A percentile compares a stretch with the other conserved stretches of the same genome.
Evolutionary conservation across 2,113 vertebrate genomes (phyloP).

Genomic region (Capreolus pygargus): DNA sequence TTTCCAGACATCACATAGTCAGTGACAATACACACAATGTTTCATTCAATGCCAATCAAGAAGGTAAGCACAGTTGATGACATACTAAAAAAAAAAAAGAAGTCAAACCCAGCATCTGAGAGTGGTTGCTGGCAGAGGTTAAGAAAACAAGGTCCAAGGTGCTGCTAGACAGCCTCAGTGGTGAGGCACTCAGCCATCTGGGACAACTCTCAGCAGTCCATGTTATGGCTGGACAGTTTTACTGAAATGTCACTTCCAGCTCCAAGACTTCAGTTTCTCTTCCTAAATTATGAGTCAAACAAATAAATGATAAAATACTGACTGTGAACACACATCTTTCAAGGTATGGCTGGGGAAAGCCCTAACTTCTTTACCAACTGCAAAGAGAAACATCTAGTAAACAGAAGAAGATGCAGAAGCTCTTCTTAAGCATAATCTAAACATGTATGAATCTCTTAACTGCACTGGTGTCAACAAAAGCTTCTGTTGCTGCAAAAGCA

Average conservation of each 20-base stretch:
- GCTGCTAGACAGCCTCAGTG: not conserved
- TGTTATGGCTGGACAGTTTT: not conserved
- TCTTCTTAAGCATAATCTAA: not conserved
- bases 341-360: not conserved
- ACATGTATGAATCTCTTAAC: not conserved
- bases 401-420: not conserved
- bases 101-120: not conserved
- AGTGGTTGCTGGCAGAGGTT: not conserved
- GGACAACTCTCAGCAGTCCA: not conserved
- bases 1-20: not conserved
- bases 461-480: not conserved
- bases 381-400: not conserved
- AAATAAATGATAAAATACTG: not conserved
- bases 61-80: not conserved
- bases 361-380: not conserved
- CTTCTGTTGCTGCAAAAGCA: not conserved
- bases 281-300: not conserved
- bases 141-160: not conserved
- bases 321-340: not conserved
- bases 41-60: not conserved
- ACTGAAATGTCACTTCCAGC: not conserved
- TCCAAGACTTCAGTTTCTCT: not conserved
- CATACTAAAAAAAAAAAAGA: not conserved
- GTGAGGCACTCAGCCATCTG: fast-evolving
- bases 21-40: not conserved